phyloP scores from a whole-genome alignment of 2,113 vertebrate genomes.

The Pseudonaja textilis region DNA sequence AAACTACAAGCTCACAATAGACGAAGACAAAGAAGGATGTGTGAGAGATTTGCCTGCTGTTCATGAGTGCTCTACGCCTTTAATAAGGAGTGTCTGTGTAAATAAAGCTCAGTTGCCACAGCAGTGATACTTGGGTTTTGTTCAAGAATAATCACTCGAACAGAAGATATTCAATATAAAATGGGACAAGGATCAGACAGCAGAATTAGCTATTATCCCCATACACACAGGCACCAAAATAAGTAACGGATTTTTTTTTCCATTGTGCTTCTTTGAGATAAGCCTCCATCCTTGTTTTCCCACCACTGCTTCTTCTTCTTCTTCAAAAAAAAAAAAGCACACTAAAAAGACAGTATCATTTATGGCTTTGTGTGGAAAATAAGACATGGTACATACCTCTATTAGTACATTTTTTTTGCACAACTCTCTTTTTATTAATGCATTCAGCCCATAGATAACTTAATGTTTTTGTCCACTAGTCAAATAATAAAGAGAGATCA shows the following conservation, averaged over 20 bases:
- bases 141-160: background rate
- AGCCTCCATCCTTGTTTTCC: conserved; percentile 7
- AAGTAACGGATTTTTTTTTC: conserved; percentile 16
- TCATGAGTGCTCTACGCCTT: background rate
- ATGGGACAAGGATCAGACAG: background rate
- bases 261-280: background rate
- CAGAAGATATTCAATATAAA: conserved; percentile 1
- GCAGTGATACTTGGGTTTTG: background rate
- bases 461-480: conserved; percentile 10
- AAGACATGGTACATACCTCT: background rate
- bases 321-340: background rate
- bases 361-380: conserved; percentile 6
- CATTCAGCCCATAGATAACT: background rate
- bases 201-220: background rate
- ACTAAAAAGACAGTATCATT: background rate
- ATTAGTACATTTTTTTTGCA: background rate
- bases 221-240: background rate
- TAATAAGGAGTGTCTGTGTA: conserved; percentile 17
- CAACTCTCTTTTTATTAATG: background rate
- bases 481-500: background rate
- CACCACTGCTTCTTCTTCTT: background rate
- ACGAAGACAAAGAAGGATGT: conserved; percentile 34
- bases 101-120: conserved; percentile 30
- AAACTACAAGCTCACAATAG: conserved; percentile 22
- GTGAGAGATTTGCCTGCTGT: conserved; percentile 26